Evolutionary conservation across 1,140 invertebrate species (phyloP).

Genomic region (Sitobion miscanthi): DNA sequence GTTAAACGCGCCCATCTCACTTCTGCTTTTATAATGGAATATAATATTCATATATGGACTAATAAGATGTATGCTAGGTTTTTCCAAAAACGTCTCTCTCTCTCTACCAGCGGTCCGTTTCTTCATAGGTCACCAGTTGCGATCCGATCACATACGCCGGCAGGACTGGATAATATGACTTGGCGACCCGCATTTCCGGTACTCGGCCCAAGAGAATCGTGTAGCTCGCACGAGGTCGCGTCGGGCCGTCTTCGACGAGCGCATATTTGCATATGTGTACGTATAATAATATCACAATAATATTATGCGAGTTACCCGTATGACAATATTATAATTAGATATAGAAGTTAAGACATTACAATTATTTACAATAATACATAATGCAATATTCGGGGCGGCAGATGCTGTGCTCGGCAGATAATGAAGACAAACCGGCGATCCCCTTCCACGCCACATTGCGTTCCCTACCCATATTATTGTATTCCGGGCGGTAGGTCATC

Average conservation of each 20-base stretch:
- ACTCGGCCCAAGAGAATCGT: not conserved
- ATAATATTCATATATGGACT: no score
- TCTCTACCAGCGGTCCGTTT: not conserved
- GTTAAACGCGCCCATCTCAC: no score
- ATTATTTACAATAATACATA: not conserved
- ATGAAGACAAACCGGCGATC: not conserved
- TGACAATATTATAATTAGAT: not conserved
- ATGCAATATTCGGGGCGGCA: not conserved
- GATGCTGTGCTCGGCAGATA: not conserved
- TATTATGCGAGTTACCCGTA: not conserved
- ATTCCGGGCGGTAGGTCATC: not conserved
- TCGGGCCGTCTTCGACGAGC: no score
- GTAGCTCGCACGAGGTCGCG: no score
- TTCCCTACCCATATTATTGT: not conserved
- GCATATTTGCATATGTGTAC: not conserved
- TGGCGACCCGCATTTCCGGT: not conserved
- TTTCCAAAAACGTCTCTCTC: not conserved
- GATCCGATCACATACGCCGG: not conserved
- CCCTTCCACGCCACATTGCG: not conserved
- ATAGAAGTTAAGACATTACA: not conserved
- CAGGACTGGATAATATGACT: not conserved
- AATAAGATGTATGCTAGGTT: not conserved
- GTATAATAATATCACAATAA: not conserved
- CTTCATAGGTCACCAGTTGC: not conserved
- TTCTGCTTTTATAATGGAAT: no score